Evolutionary conservation across 23 tunicate genomes (phyloP).

Genomic region (Halocynthia roretzi): DNA sequence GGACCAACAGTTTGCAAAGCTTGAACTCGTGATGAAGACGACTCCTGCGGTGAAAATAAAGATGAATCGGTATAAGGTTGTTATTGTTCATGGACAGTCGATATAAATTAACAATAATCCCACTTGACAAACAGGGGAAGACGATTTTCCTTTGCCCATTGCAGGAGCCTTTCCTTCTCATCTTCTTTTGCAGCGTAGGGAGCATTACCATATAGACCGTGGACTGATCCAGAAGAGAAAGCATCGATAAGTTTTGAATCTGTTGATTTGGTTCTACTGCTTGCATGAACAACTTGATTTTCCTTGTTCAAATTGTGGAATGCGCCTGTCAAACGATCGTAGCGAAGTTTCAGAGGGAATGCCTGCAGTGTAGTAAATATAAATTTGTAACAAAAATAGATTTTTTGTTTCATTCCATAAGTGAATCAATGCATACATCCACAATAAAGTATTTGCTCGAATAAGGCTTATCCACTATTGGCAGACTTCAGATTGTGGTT

Average conservation of each 20-base stretch:
- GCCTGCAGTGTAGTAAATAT: slow-evolving; percentile 26
- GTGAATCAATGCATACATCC: too few species aligned
- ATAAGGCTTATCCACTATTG: too few species aligned
- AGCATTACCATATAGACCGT: slow-evolving; percentile 13
- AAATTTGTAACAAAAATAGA: too few species aligned
- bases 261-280: neutral
- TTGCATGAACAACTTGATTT: neutral
- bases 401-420: too few species aligned
- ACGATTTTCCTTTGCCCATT: slow-evolving; percentile 69
- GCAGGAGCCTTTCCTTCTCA: slow-evolving; percentile 57
- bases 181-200: slow-evolving; percentile 82
- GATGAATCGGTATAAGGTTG: neutral
- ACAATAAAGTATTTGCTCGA: too few species aligned
- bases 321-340: slow-evolving; percentile 77
- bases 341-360: slow-evolving; percentile 60
- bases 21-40: slow-evolving; percentile 69
- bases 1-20: slow-evolving; percentile 59
- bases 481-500: too few species aligned
- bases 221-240: neutral
- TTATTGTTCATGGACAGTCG: neutral
- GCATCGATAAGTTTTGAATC: neutral
- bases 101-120: neutral
- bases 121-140: slow-evolving; percentile 66
- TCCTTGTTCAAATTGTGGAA: slow-evolving; percentile 69
- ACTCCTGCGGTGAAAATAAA: slow-evolving; percentile 31